Evolutionary conservation across 2,797 vertebrate species (phyloP).

Genomic region (Crenuchus spilurus): DNA sequence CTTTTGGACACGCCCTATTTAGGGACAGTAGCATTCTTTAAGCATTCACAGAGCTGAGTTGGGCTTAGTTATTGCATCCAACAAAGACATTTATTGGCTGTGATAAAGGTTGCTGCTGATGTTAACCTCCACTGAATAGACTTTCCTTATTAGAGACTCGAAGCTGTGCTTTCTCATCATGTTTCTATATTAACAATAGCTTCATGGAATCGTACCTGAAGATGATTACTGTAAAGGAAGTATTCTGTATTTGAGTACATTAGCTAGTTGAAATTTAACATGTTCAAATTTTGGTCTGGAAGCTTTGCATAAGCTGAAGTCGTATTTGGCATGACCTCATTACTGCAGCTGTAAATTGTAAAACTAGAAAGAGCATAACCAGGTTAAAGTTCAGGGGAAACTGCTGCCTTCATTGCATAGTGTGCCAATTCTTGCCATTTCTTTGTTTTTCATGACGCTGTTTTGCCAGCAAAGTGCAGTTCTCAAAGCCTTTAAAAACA

Average conservation of each 20-base stretch:
- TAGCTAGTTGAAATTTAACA: not conserved
- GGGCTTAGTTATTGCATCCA: slow-evolving; percentile 16
- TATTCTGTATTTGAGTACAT: not conserved
- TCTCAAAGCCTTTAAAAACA: slow-evolving; percentile 26
- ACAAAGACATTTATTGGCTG: slow-evolving; percentile 16
- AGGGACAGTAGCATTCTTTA: not conserved
- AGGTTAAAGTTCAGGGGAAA: slow-evolving; percentile 4
- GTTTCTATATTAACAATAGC: slow-evolving; percentile 10
- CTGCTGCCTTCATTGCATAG: slow-evolving; percentile 21
- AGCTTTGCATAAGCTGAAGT: not conserved
- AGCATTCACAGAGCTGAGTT: not conserved
- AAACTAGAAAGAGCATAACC: not conserved
- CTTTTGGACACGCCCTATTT: not conserved
- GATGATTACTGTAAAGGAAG: slow-evolving; percentile 14
- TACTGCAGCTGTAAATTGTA: not conserved
- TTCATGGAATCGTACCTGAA: not conserved
- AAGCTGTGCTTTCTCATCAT: slow-evolving; percentile 48
- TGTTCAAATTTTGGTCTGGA: not conserved
- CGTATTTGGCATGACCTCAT: not conserved
- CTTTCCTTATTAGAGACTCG: slow-evolving; percentile 43
- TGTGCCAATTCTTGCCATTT: slow-evolving; percentile 45
- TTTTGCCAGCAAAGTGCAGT: not conserved
- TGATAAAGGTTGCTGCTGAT: slow-evolving; percentile 33
- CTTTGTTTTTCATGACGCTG: not conserved
- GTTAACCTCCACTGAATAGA: slow-evolving; percentile 27